Evolutionary conservation across 2,888 invertebrate genomes (phyloP).

Genomic region (Hipparchia semele): DNA sequence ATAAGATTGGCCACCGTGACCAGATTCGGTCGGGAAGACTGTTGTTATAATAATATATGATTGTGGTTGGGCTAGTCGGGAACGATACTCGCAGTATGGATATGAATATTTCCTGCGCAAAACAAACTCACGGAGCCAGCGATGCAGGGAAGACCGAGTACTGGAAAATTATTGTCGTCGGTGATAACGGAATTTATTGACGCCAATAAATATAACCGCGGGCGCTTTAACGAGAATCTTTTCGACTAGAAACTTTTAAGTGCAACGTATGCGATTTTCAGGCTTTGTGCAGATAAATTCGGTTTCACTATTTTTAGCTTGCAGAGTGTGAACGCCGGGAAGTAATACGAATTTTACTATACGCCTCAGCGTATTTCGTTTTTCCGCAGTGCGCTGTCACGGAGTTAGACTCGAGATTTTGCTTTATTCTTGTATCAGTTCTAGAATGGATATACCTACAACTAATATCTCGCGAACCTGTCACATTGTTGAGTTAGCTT

Average conservation of each 20-base stretch:
- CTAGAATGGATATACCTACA: no score
- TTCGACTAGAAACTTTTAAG: slow-evolving; percentile 24
- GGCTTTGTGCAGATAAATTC: slow-evolving; percentile 13
- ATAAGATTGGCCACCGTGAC: no score
- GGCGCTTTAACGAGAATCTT: slow-evolving; percentile 25
- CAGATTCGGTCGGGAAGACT: no score
- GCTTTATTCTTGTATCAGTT: no score
- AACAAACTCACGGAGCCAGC: slow-evolving; percentile 12
- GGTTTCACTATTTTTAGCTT: slow-evolving; percentile 6
- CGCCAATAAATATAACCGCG: slow-evolving; percentile 23
- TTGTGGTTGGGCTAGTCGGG: no score
- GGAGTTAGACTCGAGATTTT: neutral
- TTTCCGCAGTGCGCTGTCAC: neutral
- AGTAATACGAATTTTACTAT: slow-evolving; percentile 1
- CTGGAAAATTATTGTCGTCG: slow-evolving; percentile 25
- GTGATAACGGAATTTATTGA: slow-evolving; percentile 27
- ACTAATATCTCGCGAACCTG: no score
- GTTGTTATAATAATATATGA: no score
- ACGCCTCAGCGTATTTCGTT: neutral
- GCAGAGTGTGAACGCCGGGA: neutral
- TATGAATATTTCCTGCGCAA: slow-evolving; percentile 14
- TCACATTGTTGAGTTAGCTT: neutral
- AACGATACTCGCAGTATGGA: no score
- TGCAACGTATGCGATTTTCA: slow-evolving; percentile 22
- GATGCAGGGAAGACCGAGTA: slow-evolving; percentile 15